Evolutionary conservation across 2,113 vertebrate species (phyloP).

Genomic region (Vidua chalybeata): DNA sequence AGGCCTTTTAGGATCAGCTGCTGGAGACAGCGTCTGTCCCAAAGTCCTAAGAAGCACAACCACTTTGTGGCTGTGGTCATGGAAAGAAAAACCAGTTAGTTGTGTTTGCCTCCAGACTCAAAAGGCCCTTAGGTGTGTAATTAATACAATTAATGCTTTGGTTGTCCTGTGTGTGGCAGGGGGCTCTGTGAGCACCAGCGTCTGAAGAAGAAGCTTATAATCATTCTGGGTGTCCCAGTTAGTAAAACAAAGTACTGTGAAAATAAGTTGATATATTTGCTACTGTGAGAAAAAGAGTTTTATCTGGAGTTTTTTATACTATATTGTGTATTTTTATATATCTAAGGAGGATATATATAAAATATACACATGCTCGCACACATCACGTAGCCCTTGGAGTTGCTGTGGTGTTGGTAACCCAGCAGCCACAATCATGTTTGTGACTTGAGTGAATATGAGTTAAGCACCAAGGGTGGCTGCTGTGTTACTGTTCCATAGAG

Average conservation of each 20-base stretch:
- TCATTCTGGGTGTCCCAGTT: neutral
- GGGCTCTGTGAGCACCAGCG: neutral
- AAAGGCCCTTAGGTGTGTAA: no score
- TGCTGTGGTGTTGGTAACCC: slow-evolving; percentile 32
- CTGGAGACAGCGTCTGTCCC: neutral
- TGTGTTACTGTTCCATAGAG: neutral
- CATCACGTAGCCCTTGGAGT: slow-evolving; percentile 30
- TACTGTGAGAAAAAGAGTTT: slow-evolving; percentile 77
- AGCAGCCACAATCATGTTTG: slow-evolving; percentile 45
- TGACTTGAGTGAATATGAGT: neutral
- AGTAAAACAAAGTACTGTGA: slow-evolving; percentile 73
- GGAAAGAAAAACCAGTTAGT: accelerated
- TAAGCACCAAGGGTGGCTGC: neutral
- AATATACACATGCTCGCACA: slow-evolving; percentile 29
- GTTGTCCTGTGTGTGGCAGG: accelerated
- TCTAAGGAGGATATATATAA: slow-evolving; percentile 36
- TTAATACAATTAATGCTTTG: neutral
- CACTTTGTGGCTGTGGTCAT: neutral
- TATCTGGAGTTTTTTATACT: slow-evolving; percentile 70
- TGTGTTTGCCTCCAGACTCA: neutral
- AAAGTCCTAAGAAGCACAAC: neutral
- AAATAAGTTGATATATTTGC: slow-evolving; percentile 65
- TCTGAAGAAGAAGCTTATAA: neutral
- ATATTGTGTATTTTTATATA: slow-evolving; percentile 70
- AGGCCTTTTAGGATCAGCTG: neutral